Evolutionary conservation across 2,113 vertebrate species (phyloP).

Genomic region (Polypterus senegalus): DNA sequence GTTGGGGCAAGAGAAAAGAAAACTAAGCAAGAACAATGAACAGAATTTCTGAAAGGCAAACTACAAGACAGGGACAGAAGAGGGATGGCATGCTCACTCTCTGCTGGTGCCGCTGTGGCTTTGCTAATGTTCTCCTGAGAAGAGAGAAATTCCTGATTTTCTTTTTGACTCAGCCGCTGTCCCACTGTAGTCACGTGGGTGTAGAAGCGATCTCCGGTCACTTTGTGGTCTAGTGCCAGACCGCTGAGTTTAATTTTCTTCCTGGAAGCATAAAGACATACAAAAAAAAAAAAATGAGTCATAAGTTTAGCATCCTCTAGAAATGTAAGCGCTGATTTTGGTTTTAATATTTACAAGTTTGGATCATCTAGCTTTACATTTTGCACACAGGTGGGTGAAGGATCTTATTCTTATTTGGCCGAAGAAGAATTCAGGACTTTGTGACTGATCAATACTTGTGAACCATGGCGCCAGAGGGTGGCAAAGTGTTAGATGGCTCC

Average conservation of each 20-base stretch:
- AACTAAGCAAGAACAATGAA: no score
- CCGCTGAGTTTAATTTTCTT: slow-evolving; percentile 40
- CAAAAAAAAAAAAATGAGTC: background rate
- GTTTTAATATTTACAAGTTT: no score
- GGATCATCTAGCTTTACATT: no score
- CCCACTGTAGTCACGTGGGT: slow-evolving; percentile 42
- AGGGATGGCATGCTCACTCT: background rate
- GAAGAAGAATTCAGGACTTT: no score
- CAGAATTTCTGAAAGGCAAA: no score
- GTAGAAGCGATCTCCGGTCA: slow-evolving; percentile 40
- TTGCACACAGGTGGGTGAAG: no score
- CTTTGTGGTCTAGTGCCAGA: slow-evolving; percentile 46
- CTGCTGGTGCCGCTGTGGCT: slow-evolving; percentile 4
- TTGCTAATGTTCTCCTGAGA: slow-evolving; percentile 18
- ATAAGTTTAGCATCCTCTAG: no score
- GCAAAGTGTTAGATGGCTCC: background rate
- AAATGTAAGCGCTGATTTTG: no score
- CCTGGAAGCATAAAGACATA: slow-evolving; percentile 28
- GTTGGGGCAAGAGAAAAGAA: no score
- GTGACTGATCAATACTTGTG: no score
- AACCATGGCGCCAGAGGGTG: no score
- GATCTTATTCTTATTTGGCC: no score
- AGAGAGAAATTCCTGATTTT: slow-evolving; percentile 27
- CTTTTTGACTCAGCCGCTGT: slow-evolving; percentile 48
- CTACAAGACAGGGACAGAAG: background rate